Percentiles rank a stretch among this genome's conserved stretches.
These are phyloP conservation scores for Congeria kusceri DNA, from an alignment of 2,888 invertebrate species.

Conservation along the genomic window DNA sequence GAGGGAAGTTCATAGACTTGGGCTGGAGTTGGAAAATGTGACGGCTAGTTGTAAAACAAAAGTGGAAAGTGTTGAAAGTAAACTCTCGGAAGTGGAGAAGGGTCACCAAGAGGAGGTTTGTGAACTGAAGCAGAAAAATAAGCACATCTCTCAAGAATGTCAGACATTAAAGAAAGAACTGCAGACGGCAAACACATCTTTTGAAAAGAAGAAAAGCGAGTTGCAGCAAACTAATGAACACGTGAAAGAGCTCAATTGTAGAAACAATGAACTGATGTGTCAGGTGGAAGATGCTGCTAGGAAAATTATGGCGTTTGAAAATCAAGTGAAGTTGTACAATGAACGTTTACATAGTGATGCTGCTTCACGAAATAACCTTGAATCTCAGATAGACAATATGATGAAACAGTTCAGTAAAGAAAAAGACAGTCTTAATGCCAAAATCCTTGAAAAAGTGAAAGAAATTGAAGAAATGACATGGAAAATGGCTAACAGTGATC, in stretches of 20 bases:
- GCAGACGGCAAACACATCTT: neutral
- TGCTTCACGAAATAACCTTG: slow-evolving; percentile 15
- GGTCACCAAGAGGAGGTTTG: slow-evolving; percentile 44
- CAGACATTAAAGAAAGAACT: slow-evolving; percentile 41
- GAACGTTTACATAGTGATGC: slow-evolving; percentile 23
- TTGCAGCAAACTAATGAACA: slow-evolving; percentile 31
- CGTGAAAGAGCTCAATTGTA: slow-evolving; percentile 23
- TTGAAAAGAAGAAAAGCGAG: slow-evolving; percentile 37
- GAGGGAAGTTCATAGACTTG: slow-evolving; percentile 56
- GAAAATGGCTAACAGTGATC: slow-evolving; percentile 10
- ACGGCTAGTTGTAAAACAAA: slow-evolving; percentile 39
- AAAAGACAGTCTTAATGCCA: slow-evolving; percentile 11
- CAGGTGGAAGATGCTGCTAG: slow-evolving; percentile 36
- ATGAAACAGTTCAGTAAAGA: slow-evolving; percentile 31
- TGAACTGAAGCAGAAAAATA: slow-evolving; percentile 21
- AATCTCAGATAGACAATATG: slow-evolving; percentile 36
- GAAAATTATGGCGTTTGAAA: slow-evolving; percentile 32
- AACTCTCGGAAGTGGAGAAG: slow-evolving; percentile 36
- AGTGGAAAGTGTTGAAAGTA: slow-evolving; percentile 35
- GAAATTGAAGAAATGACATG: slow-evolving; percentile 1
- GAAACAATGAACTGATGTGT: slow-evolving; percentile 25
- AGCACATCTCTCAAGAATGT: slow-evolving; percentile 22
- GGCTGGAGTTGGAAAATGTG: slow-evolving; percentile 43
- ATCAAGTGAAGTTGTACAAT: slow-evolving; percentile 27
- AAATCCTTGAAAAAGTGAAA: slow-evolving; percentile 5